A percentile compares a stretch with the other conserved stretches of the same genome.
Conservation (phyloP, 1,140 invertebrate genomes). For the Anastatus disparis region DNA sequence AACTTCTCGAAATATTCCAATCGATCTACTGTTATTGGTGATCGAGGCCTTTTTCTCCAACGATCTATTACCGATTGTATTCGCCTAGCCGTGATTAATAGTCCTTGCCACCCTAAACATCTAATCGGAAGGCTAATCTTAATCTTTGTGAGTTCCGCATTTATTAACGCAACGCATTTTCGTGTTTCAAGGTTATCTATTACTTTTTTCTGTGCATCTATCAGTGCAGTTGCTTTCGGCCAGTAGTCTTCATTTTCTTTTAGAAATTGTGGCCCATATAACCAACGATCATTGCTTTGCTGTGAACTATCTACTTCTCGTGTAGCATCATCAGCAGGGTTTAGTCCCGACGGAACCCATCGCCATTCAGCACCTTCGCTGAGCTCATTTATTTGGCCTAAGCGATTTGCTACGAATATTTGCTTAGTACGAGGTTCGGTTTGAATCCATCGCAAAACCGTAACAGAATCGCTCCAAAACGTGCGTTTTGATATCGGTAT, state of each 20-base stretch:
- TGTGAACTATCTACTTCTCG: no score
- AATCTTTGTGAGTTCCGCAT: no score
- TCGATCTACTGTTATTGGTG: background rate
- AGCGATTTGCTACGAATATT: conserved; percentile 53
- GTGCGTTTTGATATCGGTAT: no score
- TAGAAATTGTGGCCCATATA: no score
- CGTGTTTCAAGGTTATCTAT: no score
- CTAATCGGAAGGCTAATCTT: no score
- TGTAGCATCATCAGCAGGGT: conserved; percentile 63
- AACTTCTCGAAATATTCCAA: background rate
- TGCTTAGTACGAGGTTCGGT: conserved; percentile 18
- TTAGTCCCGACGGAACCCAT: conserved; percentile 56
- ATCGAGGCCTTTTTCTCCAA: background rate
- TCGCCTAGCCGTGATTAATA: background rate
- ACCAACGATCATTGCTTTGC: no score
- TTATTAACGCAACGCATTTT: no score
- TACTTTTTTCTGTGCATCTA: no score
- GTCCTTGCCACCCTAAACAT: background rate
- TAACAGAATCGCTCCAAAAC: conserved; percentile 56
- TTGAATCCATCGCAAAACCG: conserved; percentile 50
- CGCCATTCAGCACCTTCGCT: conserved; percentile 53
- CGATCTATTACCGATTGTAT: background rate
- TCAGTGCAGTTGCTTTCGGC: no score
- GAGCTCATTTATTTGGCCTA: conserved; percentile 49
- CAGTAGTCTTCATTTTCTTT: no score